These are phyloP conservation scores for Salticus scenicus DNA, from an alignment of 2,888 invertebrate genomes.

Conservation along the genomic window DNA sequence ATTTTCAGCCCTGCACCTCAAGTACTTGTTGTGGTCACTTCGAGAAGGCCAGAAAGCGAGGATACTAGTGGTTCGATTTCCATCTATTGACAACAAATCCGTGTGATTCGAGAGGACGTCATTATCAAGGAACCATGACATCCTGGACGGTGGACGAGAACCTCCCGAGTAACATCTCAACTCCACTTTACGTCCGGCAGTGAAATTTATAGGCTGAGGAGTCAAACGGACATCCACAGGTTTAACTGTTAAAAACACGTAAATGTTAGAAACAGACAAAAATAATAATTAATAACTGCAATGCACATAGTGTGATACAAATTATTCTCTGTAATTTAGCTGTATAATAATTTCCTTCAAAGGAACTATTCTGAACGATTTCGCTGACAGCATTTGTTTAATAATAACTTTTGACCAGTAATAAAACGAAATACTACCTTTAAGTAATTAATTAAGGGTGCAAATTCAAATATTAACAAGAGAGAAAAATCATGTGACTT, in stretches of 20 bases:
- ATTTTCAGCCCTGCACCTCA: slow-evolving; percentile 50
- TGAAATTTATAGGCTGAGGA: slow-evolving; percentile 32
- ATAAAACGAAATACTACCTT: too few species aligned
- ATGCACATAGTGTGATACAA: too few species aligned
- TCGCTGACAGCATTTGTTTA: too few species aligned
- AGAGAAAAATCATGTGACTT: too few species aligned
- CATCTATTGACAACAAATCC: slow-evolving; percentile 45
- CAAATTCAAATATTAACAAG: too few species aligned
- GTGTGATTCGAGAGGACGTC: slow-evolving; percentile 58
- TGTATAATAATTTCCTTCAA: too few species aligned
- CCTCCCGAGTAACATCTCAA: slow-evolving; percentile 42
- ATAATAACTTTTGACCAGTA: too few species aligned
- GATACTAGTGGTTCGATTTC: slow-evolving; percentile 49
- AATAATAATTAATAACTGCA: too few species aligned
- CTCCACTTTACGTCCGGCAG: slow-evolving; percentile 33
- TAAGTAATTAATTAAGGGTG: too few species aligned
- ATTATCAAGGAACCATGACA: slow-evolving; percentile 59
- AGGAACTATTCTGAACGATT: too few species aligned
- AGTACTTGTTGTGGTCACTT: slow-evolving; percentile 52
- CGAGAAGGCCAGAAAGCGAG: slow-evolving; percentile 50
- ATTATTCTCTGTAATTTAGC: too few species aligned
- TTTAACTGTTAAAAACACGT: slow-evolving; percentile 20
- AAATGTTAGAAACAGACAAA: too few species aligned
- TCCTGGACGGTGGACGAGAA: slow-evolving; percentile 46
- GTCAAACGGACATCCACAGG: slow-evolving; percentile 43